Evolutionary conservation across 2,797 vertebrate genomes (phyloP), one percentile per base, ranked within the genome.

Genomic region (Sebastes paucispinis): DNA sequence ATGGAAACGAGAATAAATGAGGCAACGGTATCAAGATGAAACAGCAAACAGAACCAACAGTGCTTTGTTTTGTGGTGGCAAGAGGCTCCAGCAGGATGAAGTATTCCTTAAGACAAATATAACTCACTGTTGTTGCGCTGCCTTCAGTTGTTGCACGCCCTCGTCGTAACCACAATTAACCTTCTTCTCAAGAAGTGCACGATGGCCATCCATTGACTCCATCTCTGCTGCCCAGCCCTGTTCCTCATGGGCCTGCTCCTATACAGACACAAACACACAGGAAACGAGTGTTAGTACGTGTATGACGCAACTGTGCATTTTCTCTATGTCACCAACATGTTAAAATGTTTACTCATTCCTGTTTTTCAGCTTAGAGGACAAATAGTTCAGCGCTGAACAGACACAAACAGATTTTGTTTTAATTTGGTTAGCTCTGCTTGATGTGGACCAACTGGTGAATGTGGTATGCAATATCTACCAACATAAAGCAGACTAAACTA

Each of bases 41-140:
- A 59, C n/a, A 16, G 18, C 27, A 64, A 27, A 57, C 22, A 25
- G 43, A 2, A 4, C 43, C 43, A 47, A 18, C 16, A 8, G 1
- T 12, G 18, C n/a, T 73, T 55, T 77, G 55, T 54, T 79, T 27
- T 43, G 31, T 58, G 27, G 60, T 8, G 58, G 11, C 18, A 6
- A 14, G 5, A 36, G 7, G 16, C 18, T 67, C 2, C 47, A 52
- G 20, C 55, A 68, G 47, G 34, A 55, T 50, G 10, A 25, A 31
- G 32, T 25, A 36, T 10, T 50, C 6, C 6, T 3, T 10, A 43
- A 11, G 29, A 64, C 4, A 36, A 24, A 64, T 5, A 64, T 10
- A 13, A 18, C 94, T 94, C 69, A 96, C 96, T 96, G 93, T 74
- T 96, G 95, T 18, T 96, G 94, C 2, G 94, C 88, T 65, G 90